Conservation (phyloP, 2,113 vertebrate genomes). For the Brachyistius frenatus region DNA sequence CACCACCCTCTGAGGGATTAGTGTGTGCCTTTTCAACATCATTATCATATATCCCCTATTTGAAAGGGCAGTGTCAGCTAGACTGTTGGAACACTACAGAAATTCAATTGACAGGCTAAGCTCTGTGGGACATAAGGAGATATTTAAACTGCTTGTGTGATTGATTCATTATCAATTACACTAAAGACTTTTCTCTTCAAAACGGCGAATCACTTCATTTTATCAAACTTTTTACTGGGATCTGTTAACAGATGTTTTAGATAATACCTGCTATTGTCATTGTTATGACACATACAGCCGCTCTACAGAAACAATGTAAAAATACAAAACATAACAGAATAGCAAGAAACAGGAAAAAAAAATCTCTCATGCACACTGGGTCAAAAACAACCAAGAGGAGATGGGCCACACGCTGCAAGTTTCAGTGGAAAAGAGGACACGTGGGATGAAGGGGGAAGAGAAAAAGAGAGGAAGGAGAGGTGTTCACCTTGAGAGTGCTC, state of each 20-base stretch:
- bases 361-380: conserved; percentile 55
- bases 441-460: conserved; percentile 60
- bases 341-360: conserved; percentile 27
- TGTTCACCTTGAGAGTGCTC: conserved; percentile 86
- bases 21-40: conserved; percentile 65
- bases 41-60: conserved; percentile 74
- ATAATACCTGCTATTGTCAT: background rate
- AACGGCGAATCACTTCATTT: background rate
- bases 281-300: background rate
- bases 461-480: conserved; percentile 62
- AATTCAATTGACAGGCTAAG: conserved; percentile 54
- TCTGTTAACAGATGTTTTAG: background rate
- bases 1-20: conserved; percentile 66
- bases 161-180: background rate
- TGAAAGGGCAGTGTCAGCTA: conserved; percentile 66
- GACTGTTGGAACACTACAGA: conserved; percentile 25
- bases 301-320: background rate
- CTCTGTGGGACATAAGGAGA: conserved; percentile 29
- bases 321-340: background rate
- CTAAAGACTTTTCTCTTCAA: background rate
- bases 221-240: background rate
- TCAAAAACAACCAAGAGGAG: conserved; percentile 69
- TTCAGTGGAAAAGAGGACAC: conserved; percentile 66
- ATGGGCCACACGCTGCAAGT: conserved; percentile 46
- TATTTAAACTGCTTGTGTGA: conserved; percentile 16